Conservation (phyloP, 1,140 invertebrate species). For the Euwallacea similis region DNA sequence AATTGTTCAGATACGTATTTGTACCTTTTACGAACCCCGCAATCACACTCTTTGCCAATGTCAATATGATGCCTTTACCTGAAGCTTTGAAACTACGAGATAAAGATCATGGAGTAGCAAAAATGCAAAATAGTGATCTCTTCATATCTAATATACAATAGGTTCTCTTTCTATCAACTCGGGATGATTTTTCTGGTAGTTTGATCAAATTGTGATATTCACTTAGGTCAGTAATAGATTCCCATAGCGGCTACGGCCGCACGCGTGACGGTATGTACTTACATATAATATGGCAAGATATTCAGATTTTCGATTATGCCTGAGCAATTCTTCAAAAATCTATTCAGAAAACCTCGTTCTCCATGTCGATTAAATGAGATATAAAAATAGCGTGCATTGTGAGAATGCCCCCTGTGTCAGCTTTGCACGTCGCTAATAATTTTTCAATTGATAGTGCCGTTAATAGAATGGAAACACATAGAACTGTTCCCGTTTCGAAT, state of each 20-base stretch:
- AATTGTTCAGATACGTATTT: no score
- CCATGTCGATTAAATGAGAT: background rate
- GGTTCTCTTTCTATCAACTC: no score
- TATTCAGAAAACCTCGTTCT: background rate
- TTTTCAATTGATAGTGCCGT: conserved; percentile 37
- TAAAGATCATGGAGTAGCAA: no score
- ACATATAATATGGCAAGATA: conserved; percentile 13
- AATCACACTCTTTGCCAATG: no score
- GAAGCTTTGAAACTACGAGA: no score
- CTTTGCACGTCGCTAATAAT: conserved; percentile 28
- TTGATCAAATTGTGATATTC: no score
- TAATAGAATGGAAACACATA: conserved; percentile 36
- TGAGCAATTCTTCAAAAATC: conserved; percentile 13
- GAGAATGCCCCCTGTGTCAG: conserved; percentile 17
- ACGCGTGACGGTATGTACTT: conserved; percentile 33
- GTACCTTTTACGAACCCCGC: no score
- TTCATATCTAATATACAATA: no score
- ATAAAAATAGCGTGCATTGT: background rate
- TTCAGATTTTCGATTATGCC: conserved; percentile 26
- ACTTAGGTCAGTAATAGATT: conserved; percentile 19
- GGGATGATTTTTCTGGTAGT: no score
- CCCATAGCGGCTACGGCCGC: conserved; percentile 34
- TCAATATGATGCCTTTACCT: no score
- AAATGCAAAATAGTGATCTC: no score
- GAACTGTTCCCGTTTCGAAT: conserved; percentile 37